Conservation (phyloP, 1,140 invertebrate genomes). For the Maniola jurtina region DNA sequence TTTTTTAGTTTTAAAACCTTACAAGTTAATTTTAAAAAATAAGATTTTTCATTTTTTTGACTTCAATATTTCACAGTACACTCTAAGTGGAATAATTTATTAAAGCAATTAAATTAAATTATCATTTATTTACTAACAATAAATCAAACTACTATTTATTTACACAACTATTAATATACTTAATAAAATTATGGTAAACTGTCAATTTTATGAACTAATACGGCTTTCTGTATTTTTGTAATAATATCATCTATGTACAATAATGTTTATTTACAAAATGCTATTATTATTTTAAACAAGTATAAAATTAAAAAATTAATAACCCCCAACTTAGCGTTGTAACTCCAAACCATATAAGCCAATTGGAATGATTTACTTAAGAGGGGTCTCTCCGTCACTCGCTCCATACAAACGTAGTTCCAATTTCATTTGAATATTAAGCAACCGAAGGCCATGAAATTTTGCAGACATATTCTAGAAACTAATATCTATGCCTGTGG, state of each 20-base stretch:
- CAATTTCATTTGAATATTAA: too few species aligned
- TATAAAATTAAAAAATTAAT: too few species aligned
- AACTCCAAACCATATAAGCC: too few species aligned
- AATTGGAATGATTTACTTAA: too few species aligned
- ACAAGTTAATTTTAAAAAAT: slow-evolving; percentile 31
- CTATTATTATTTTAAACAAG: neutral
- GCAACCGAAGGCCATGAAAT: too few species aligned
- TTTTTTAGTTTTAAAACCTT: slow-evolving; percentile 5
- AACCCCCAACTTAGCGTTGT: too few species aligned
- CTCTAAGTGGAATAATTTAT: slow-evolving; percentile 38
- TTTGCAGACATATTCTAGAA: too few species aligned
- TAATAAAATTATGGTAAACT: slow-evolving; percentile 23
- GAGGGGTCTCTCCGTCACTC: too few species aligned
- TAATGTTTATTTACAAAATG: slow-evolving; percentile 27
- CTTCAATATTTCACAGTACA: neutral
- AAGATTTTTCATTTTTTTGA: neutral
- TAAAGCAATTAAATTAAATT: slow-evolving; percentile 44
- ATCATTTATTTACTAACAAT: slow-evolving; percentile 13
- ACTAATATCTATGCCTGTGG: too few species aligned
- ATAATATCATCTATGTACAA: slow-evolving; percentile 21
- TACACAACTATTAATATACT: slow-evolving; percentile 28
- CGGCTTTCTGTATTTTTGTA: slow-evolving; percentile 11
- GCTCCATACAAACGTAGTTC: too few species aligned
- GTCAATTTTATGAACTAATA: slow-evolving; percentile 10
- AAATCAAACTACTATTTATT: slow-evolving; percentile 12